Evolutionary conservation across 2,797 vertebrate species (phyloP).

Genomic region (Sorex maritimensis): DNA sequence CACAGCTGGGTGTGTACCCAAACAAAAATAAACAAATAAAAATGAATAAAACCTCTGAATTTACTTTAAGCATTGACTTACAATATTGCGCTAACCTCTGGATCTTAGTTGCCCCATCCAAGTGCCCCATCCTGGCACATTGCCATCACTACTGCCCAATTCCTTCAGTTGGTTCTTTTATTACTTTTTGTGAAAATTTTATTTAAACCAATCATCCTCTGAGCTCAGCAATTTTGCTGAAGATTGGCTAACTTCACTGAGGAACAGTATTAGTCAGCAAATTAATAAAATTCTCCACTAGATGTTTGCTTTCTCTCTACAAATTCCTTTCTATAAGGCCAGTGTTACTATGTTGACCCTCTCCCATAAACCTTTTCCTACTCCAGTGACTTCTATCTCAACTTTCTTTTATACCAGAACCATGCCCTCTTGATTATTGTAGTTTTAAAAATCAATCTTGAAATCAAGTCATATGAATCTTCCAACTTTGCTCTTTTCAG

Average conservation of each 20-base stretch:
- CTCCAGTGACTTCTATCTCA: neutral
- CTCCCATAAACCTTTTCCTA: neutral
- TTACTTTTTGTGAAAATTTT: conserved; percentile 43
- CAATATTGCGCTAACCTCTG: neutral
- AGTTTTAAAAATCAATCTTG: conserved; percentile 34
- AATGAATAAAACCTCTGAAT: neutral
- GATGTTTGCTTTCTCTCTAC: neutral
- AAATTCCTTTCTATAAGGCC: conserved; percentile 23
- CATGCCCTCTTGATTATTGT: neutral
- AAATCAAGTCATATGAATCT: conserved; percentile 44
- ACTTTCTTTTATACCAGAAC: conserved; percentile 11
- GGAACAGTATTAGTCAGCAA: neutral
- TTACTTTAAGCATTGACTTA: neutral
- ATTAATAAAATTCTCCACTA: conserved; percentile 18
- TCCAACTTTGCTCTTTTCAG: conserved; percentile 53
- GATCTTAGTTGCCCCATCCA: neutral
- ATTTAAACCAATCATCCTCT: conserved; percentile 46
- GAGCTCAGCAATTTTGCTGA: conserved; percentile 58
- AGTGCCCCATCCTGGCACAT: neutral
- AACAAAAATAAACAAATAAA: too few relatives aligned
- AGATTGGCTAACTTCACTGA: neutral
- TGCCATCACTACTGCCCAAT: neutral
- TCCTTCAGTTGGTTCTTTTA: neutral
- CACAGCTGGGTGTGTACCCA: too few relatives aligned
- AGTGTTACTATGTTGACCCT: neutral